Evolutionary conservation across 2,797 vertebrate species (phyloP), one percentile per base, ranked within the genome.

Genomic region (Oophaga sylvatica): DNA sequence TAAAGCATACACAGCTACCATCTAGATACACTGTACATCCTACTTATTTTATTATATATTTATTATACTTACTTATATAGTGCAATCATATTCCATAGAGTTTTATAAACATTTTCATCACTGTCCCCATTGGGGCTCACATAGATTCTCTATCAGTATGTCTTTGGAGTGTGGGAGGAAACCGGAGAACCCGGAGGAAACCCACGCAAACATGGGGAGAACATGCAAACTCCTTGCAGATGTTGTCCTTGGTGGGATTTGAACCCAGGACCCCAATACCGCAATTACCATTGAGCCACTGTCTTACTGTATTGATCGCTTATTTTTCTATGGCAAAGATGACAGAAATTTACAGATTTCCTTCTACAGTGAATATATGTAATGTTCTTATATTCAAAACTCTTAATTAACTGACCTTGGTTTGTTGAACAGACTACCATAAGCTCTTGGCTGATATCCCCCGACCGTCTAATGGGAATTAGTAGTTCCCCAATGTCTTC

Each of bases 381-480:
- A 26, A n/a, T n/a, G 22, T 65, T n/a, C 35, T 17, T 0, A 73
- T 35, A n/a, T 76, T 53, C 10, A 4, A 20, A 76, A 29, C 17
- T 56, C 10, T 77, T 62, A 35, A 62, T 22, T 41, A 63, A 76
- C 87, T 93, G 91, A 96, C 96, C 96, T 95, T 96, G 95, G 60
- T 95, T 94, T 81, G 96, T 97, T 90, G 92, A 96, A 92, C 97
- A 97, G 90, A 97, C 91, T 76, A 97, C 95, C 91, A 94, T 96
- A 67, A 97, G 93, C 41, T 98, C 96, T 92, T 96, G 96, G 89
- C 94, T 96, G 67, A 93, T 90, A 62, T 97, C 97, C 91, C 96
- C 96, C 80, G 95, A 95, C 57, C 96, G 94, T 56, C 88, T 94
- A 26, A 97, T 92, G 2, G 96, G 96, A 76, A 98, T 92, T 70